Evolutionary conservation across 2,113 vertebrate genomes (phyloP).

Genomic region (Garra rufa): DNA sequence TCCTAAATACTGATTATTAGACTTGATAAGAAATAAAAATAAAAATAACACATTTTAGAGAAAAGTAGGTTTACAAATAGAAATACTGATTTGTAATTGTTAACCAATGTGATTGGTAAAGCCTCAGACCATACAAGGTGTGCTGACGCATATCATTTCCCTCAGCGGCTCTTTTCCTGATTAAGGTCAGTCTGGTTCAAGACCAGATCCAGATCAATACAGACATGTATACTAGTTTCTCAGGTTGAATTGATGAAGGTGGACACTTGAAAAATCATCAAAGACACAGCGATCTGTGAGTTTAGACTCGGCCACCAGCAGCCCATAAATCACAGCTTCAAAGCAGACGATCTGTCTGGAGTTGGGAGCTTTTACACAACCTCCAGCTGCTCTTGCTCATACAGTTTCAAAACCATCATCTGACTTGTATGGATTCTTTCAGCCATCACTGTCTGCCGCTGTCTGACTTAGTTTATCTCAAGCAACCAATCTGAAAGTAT

Average conservation of each 20-base stretch:
- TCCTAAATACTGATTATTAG: neutral
- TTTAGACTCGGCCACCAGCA: conserved; percentile 30
- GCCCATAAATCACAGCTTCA: conserved; percentile 50
- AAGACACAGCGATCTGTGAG: conserved; percentile 26
- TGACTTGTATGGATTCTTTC: neutral
- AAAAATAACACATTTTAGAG: neutral
- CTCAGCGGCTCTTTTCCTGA: neutral
- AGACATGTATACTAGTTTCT: conserved; percentile 26
- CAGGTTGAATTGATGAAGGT: conserved; percentile 26
- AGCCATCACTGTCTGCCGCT: neutral
- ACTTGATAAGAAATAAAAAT: neutral
- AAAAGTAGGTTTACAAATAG: neutral
- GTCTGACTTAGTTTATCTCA: neutral
- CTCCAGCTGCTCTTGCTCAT: conserved; percentile 34
- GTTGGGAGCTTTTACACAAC: conserved; percentile 24
- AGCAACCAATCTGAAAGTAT: neutral
- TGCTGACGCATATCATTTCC: neutral
- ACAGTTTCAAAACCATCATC: neutral
- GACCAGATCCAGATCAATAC: conserved; percentile 10
- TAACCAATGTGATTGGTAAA: neutral
- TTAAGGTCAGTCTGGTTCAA: conserved; percentile 14
- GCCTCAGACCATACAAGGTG: neutral
- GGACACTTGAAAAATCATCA: conserved; percentile 43
- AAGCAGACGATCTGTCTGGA: conserved; percentile 14
- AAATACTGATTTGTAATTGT: neutral